Evolutionary conservation across 2,113 vertebrate species (phyloP).

Genomic region (Grus americana): DNA sequence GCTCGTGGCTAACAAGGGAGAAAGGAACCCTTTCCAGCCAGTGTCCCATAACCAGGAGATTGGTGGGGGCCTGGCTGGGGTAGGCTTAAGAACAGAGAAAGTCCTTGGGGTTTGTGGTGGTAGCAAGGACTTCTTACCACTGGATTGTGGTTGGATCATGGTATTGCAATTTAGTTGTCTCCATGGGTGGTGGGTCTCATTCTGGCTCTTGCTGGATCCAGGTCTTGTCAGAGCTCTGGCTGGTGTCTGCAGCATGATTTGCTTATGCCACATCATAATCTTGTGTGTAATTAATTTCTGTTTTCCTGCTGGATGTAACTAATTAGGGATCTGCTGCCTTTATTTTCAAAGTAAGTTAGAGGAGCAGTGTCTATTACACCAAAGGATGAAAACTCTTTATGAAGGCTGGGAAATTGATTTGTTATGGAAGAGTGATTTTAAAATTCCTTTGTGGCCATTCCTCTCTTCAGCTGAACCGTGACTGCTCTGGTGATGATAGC

Average conservation of each 20-base stretch:
- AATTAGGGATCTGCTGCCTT: neutral
- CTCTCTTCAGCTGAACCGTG: neutral
- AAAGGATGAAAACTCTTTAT: neutral
- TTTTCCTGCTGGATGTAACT: neutral
- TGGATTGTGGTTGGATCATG: fast-evolving
- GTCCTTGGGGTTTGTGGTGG: neutral
- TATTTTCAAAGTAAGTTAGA: neutral
- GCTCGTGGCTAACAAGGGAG: neutral
- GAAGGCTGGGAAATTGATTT: neutral
- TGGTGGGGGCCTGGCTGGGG: neutral
- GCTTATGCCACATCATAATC: neutral
- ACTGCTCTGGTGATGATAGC: neutral
- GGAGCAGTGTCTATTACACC: neutral
- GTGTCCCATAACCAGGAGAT: neutral
- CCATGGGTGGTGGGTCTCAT: neutral
- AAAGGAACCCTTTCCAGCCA: neutral
- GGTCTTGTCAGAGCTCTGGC: neutral
- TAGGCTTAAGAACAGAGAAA: neutral
- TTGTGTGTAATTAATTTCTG: neutral
- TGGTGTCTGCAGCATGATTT: neutral
- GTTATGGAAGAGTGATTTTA: neutral
- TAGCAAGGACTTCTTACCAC: neutral
- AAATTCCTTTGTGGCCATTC: neutral
- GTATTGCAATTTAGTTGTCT: neutral
- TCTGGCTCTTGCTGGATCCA: neutral